phyloP scores from a whole-genome alignment of 2,797 vertebrate genomes.

The Peromyscus attwateri region DNA sequence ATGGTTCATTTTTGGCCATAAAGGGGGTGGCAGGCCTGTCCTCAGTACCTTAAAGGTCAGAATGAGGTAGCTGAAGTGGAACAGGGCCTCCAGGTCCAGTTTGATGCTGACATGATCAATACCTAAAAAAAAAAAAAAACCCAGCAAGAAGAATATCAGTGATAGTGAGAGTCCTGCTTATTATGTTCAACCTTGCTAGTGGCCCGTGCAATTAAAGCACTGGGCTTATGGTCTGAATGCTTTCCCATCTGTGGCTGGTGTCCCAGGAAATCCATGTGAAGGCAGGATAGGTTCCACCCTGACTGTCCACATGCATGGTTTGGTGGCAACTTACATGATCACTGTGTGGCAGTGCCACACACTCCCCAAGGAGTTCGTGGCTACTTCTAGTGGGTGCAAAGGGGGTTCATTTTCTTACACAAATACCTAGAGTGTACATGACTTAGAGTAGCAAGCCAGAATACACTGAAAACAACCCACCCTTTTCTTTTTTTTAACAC shows the following conservation, averaged over 20 bases:
- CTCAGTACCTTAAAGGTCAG: conserved; percentile 94
- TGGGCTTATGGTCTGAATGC: not conserved
- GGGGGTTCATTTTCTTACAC: not conserved
- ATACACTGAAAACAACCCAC: conserved; percentile 71
- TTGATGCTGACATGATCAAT: conserved; percentile 92
- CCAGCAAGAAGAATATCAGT: conserved; percentile 73
- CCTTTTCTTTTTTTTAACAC: conserved; percentile 68
- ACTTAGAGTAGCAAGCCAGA: not conserved
- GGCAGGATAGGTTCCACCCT: not conserved
- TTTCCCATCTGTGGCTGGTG: not conserved
- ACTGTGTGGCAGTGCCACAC: conserved; percentile 59
- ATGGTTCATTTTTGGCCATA: not conserved
- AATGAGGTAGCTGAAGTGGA: conserved; percentile 96
- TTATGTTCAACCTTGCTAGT: not conserved
- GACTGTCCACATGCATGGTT: not conserved
- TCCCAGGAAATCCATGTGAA: not conserved
- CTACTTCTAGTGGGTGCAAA: not conserved
- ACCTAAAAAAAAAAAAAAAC: conserved; percentile 85
- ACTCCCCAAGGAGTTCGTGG: not conserved
- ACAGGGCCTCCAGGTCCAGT: conserved; percentile 92
- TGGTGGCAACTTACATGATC: not conserved
- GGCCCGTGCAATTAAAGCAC: not conserved
- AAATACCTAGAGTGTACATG: not conserved
- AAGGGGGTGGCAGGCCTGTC: not conserved
- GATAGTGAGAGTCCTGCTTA: not conserved